Evolutionary conservation across 2,888 invertebrate genomes (phyloP).

Genomic region (Notodonta dromedarius): DNA sequence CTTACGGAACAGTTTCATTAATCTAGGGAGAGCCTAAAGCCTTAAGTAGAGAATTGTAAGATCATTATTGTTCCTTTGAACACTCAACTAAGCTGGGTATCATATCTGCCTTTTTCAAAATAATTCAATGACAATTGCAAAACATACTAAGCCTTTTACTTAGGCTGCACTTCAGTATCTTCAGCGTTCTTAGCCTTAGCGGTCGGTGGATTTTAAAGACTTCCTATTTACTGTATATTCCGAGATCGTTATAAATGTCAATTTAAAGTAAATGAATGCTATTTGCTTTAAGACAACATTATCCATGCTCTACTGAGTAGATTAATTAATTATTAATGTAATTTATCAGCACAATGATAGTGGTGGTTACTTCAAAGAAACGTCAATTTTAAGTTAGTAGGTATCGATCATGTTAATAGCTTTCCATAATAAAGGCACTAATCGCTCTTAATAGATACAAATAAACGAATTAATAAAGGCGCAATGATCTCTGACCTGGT

Average conservation of each 20-base stretch:
- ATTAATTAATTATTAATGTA: not conserved
- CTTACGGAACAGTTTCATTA: too few species aligned
- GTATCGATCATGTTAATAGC: conserved; percentile 8
- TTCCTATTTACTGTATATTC: conserved; percentile 42
- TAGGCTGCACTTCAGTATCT: conserved; percentile 7
- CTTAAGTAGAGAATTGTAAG: too few species aligned
- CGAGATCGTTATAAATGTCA: conserved; percentile 9
- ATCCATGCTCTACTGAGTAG: not conserved
- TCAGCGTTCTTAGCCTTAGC: conserved; percentile 28
- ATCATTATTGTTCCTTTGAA: too few species aligned
- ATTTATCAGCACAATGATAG: not conserved
- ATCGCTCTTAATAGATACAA: conserved; percentile 52
- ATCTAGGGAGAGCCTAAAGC: too few species aligned
- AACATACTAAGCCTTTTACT: conserved; percentile 18
- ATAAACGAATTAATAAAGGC: conserved; percentile 66
- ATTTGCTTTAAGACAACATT: not conserved
- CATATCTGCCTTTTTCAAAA: too few species aligned
- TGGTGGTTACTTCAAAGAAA: not conserved
- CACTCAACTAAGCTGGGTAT: too few species aligned
- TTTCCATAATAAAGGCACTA: conserved; percentile 28
- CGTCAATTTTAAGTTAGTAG: conserved; percentile 19
- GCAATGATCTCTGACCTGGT: conserved; percentile 70
- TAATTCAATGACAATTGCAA: too few species aligned
- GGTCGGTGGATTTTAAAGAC: conserved; percentile 48
- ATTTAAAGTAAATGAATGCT: not conserved